Percentiles rank a stretch among this genome's conserved stretches.
Evolutionary conservation across 2,888 invertebrate species (phyloP).

Genomic region (Diarsia mendica): DNA sequence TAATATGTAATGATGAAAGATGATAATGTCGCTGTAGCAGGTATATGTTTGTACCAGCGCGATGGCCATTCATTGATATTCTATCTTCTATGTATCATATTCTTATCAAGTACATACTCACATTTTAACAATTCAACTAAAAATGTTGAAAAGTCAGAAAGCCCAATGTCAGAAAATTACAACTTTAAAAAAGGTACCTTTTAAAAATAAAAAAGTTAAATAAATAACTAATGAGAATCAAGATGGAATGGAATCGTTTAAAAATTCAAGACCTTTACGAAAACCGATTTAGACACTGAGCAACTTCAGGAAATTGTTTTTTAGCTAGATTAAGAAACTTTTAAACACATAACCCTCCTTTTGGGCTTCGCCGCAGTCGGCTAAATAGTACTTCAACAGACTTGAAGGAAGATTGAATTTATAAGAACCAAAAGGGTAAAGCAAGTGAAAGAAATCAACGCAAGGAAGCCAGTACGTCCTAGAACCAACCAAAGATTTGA

Average conservation of each 20-base stretch:
- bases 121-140: background rate
- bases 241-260: slow-evolving; percentile 34
- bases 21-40: too few species aligned
- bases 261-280: slow-evolving; percentile 27
- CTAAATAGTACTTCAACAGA: background rate
- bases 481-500: background rate
- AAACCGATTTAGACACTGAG: slow-evolving; percentile 1
- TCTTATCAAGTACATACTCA: background rate
- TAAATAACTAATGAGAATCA: slow-evolving; percentile 34
- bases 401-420: slow-evolving; percentile 10
- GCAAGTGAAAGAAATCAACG: background rate
- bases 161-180: background rate
- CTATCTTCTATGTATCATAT: background rate
- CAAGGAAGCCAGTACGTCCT: background rate
- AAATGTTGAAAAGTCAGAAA: background rate
- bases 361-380: too few species aligned
- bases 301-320: slow-evolving; percentile 44
- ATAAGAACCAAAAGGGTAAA: background rate
- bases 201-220: background rate
- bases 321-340: slow-evolving; percentile 36
- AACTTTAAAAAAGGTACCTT: background rate
- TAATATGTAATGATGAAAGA: too few species aligned
- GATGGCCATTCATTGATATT: background rate
- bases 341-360: too few species aligned
- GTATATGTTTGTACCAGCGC: background rate